Percentiles rank a stretch among this genome's conserved stretches.
These are phyloP conservation scores for Hypotaenidia philippensis DNA, from an alignment of 2,797 vertebrate genomes.

Conservation along the genomic window DNA sequence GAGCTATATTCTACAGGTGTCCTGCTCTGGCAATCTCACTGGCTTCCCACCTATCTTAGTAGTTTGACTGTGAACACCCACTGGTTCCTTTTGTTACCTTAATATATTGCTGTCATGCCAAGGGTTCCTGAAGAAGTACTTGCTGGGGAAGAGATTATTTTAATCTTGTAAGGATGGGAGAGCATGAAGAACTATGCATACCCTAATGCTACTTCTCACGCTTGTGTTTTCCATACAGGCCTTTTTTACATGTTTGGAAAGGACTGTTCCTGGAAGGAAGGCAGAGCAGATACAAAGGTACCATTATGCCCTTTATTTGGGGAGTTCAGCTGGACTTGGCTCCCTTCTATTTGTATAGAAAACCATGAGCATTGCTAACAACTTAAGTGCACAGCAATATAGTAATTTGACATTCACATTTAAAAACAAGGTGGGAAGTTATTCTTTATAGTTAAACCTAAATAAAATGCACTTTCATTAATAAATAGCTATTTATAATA, in stretches of 20 bases:
- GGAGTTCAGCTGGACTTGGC: neutral
- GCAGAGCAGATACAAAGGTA: neutral
- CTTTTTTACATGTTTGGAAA: neutral
- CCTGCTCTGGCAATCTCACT: neutral
- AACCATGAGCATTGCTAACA: neutral
- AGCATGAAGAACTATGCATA: rapidly evolving
- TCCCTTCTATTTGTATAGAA: neutral
- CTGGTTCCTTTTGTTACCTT: neutral
- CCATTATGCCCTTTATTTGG: neutral
- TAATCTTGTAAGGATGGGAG: neutral
- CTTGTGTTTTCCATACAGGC: neutral
- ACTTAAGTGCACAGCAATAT: neutral
- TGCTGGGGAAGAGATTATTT: neutral
- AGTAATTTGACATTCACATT: neutral
- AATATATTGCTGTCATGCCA: neutral
- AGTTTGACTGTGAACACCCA: neutral
- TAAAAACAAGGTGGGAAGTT: neutral
- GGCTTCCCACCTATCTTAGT: neutral
- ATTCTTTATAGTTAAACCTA: neutral
- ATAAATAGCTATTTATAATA: neutral
- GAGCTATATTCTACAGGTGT: neutral
- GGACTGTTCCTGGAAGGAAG: neutral
- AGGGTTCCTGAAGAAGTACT: neutral
- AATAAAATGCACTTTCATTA: neutral
- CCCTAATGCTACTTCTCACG: neutral